Evolutionary conservation across 2,888 invertebrate species (phyloP), one percentile per base, ranked within the genome.

Genomic region (Erebia epiphron): DNA sequence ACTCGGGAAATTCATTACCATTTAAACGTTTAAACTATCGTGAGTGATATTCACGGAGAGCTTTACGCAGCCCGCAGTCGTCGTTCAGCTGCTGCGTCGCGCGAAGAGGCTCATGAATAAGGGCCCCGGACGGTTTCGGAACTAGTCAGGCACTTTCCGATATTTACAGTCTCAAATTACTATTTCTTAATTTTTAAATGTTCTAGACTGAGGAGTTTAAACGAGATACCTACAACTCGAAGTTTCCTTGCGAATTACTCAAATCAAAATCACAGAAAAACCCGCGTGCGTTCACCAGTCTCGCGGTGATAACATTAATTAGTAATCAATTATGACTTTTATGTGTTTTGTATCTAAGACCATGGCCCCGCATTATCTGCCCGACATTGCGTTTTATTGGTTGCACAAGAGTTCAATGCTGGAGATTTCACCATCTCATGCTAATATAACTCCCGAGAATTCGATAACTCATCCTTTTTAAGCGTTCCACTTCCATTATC

Each of bases 281-380:
- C n/a, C 43, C 64, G 64, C 35, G 54, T 1, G 35, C 46, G 21
- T 62, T 49, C 10, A 13, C 18, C 26, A 64, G 14, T 35, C 52
- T 41, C 7, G 54, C n/a, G 66, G 57, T 66, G 57, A 66, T 54
- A 16, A 16, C 67, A 69, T 68, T 58, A 67, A 61, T 66, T 67
- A 73, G 41, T 62, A 67, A 71, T 73, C 69, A 73, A 73, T 71
- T 73, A 68, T 69, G 66, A 50, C 60, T 52, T 73, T 70, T 70
- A 67, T 73, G 66, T 56, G 41, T 64, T 65, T 58, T 70, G 64
- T 65, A 71, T 71, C 73, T 26, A 0, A 57, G 73, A 41, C 67
- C 73, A 60, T 71, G 73, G 71, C 69, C 69, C 54, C 49, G 13
- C 35, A 21, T 52, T 70, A 73, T 70, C 70, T 21, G 11, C 0